A percentile compares a stretch with the other conserved stretches of the same genome.
Conservation (phyloP, 2,888 invertebrate species). For the Lathronympha strigana region DNA sequence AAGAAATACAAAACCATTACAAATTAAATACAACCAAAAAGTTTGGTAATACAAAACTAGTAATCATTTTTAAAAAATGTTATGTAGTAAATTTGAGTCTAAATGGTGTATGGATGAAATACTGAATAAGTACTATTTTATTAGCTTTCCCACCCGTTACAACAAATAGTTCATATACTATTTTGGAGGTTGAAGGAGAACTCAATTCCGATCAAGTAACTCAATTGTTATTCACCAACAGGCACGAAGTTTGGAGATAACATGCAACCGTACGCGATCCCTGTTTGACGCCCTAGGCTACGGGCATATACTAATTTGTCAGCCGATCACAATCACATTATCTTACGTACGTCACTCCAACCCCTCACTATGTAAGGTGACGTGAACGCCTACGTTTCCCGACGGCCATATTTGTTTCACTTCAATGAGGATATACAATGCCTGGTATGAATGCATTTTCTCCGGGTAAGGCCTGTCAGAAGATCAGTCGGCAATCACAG, state of each 20-base stretch:
- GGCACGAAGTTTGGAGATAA: not conserved
- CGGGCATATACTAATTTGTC: slow-evolving; percentile 24
- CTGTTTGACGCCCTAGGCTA: not conserved
- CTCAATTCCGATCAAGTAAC: not conserved
- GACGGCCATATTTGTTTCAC: not conserved
- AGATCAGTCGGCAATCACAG: too few species aligned
- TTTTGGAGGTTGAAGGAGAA: not conserved
- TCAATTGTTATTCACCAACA: not conserved
- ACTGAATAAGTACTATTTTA: too few species aligned
- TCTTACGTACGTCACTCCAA: slow-evolving; percentile 12
- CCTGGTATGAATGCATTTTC: not conserved
- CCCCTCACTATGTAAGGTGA: slow-evolving; percentile 5
- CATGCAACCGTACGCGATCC: not conserved
- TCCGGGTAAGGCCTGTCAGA: too few species aligned
- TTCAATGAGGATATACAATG: not conserved
- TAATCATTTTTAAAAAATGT: too few species aligned
- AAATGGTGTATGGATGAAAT: too few species aligned
- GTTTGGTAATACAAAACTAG: too few species aligned
- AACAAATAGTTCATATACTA: too few species aligned
- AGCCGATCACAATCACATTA: slow-evolving; percentile 20
- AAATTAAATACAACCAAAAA: too few species aligned
- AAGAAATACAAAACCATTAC: too few species aligned
- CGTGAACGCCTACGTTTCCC: not conserved
- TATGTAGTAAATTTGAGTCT: too few species aligned
- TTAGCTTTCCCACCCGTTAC: too few species aligned